Evolutionary conservation across 2,797 vertebrate species (phyloP), one percentile per base, ranked within the genome.

Genomic region (Hyperoplus immaculatus): DNA sequence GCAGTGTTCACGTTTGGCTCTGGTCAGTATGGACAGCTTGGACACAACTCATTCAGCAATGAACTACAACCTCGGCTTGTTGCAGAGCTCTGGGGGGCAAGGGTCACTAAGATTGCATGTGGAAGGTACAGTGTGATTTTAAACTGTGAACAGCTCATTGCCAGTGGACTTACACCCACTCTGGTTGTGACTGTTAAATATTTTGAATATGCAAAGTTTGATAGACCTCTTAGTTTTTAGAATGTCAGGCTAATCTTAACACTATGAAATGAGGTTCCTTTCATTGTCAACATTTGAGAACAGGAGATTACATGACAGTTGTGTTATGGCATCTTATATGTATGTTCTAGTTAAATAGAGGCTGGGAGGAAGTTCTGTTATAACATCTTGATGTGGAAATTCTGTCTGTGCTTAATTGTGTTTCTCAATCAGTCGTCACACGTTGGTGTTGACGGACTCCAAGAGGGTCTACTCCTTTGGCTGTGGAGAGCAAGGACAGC

Each of bases 1-100:
- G 63, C 91, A 6, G 88, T 97, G 61, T 96, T 95, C 60, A 97
- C 96, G 3, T 97, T 97, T 80, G 97, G 97, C 82, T 95, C 94
- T 4, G 96, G 97, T 77, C 81, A 64, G 4, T 88, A 86, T n/a
- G 97, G 97, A 18, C 97, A 97, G 68, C 96, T 97, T 0, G 97
- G 97, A 18, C 96, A 98, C 94, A 96, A 96, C 90, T 96, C 95
- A 2, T 91, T 90, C 15, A 65, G 0, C 29, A 87, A 96, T 21
- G 95, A 97, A 66, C 84, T 89, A 29, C 76, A 15, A 10, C 97
- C 97, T 82, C 91, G 29, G 29, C 29, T 29, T 29, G 29, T 29
- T 29, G 29, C 29, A 29, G 29, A 29, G 29, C 29, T 29, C 29
- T 29, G 82, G 92, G 95, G 94, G 36, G 81, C 91, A 54, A 93